These are phyloP conservation scores for Columbina picui DNA, from an alignment of 2,113 vertebrate species.

Conservation along the genomic window DNA sequence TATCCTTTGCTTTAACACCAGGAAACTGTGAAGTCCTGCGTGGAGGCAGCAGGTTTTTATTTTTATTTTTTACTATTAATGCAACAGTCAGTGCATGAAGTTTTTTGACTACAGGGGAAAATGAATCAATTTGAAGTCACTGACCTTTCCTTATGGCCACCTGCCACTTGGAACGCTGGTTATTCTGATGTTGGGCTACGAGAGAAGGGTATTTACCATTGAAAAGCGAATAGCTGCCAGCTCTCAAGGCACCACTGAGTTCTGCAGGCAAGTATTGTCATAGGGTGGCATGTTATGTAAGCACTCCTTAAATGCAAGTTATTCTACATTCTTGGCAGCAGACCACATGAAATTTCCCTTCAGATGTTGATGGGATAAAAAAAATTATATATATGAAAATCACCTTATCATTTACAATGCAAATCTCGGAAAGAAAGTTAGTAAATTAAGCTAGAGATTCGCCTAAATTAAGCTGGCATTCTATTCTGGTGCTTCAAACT, in stretches of 20 bases:
- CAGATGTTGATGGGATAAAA: constrained; percentile 48
- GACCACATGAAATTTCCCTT: constrained; percentile 60
- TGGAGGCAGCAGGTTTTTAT: neutral
- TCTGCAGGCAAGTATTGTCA: constrained; percentile 30
- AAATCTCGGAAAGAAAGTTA: constrained; percentile 60
- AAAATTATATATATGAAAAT: constrained; percentile 47
- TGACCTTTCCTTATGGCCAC: neutral
- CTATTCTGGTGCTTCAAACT: constrained; percentile 59
- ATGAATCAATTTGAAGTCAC: neutral
- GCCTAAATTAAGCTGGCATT: constrained; percentile 65
- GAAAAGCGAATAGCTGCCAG: neutral
- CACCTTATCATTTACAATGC: constrained; percentile 68
- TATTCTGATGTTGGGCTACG: neutral
- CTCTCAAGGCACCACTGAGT: neutral
- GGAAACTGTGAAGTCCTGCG: neutral
- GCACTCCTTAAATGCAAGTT: neutral
- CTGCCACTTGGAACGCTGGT: neutral
- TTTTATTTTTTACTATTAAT: neutral
- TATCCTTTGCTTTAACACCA: neutral
- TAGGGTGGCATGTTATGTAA: constrained; percentile 41
- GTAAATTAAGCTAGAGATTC: constrained; percentile 61
- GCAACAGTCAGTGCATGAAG: neutral
- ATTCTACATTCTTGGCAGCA: constrained; percentile 56
- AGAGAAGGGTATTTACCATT: neutral
- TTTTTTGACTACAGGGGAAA: neutral